Evolutionary conservation across 2,113 vertebrate genomes (phyloP).

Genomic region (Nestor notabilis): DNA sequence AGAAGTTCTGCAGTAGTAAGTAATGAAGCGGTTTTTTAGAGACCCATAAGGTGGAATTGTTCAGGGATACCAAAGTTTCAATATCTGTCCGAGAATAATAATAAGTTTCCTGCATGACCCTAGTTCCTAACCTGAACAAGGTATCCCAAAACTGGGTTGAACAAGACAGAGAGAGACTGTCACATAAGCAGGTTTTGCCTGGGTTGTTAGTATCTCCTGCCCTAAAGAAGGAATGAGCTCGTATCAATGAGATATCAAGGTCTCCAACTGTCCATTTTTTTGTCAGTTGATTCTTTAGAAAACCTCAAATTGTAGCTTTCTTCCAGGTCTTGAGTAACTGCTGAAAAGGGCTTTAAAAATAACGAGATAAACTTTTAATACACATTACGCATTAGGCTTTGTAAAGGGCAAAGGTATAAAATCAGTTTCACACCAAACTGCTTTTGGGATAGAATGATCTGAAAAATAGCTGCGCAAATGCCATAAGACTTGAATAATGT

Average conservation of each 20-base stretch:
- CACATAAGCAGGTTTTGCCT: background rate
- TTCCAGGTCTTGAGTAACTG: background rate
- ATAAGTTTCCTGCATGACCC: background rate
- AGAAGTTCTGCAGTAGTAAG: background rate
- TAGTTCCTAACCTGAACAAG: background rate
- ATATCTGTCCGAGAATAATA: background rate
- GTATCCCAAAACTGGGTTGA: background rate
- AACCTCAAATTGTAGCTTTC: background rate
- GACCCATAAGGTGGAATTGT: background rate
- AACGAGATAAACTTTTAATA: background rate
- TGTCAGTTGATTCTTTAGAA: background rate
- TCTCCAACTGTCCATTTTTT: background rate
- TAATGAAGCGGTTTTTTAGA: background rate
- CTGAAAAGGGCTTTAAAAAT: background rate
- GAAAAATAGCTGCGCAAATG: background rate
- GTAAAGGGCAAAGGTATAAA: background rate
- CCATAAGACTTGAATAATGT: background rate
- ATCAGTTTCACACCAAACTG: background rate
- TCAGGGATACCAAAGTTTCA: background rate
- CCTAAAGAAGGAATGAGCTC: background rate
- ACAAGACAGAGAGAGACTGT: background rate
- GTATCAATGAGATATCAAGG: background rate
- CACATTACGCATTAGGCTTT: background rate
- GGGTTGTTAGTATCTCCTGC: background rate
- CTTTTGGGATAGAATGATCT: background rate